Evolutionary conservation across 2,888 invertebrate genomes (phyloP).

Genomic region (Pyrgus malvae): DNA sequence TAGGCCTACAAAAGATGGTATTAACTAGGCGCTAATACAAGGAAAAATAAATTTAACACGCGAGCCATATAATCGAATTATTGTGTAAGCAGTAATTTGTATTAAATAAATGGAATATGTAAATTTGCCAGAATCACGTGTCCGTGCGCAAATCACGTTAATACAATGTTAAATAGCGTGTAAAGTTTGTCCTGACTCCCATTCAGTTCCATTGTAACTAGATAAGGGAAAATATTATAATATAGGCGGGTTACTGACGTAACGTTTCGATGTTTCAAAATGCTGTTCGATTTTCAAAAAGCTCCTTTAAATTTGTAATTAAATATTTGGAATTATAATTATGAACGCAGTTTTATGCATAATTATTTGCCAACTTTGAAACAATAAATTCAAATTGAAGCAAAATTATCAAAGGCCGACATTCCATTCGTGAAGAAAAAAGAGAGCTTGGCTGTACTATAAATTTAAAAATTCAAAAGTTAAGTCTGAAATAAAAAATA

Average conservation of each 20-base stretch:
- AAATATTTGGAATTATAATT: too few species aligned
- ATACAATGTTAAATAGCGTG: slow-evolving; percentile 77
- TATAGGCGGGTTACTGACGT: not conserved
- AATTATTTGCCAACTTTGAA: too few species aligned
- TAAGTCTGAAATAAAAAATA: too few species aligned
- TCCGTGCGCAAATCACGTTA: slow-evolving; percentile 59
- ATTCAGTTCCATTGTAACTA: slow-evolving; percentile 52
- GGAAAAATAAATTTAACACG: slow-evolving; percentile 39
- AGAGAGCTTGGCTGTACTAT: too few species aligned
- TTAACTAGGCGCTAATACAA: not conserved
- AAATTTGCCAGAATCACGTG: slow-evolving; percentile 65
- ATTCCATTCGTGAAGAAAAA: too few species aligned
- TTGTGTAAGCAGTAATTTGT: slow-evolving; percentile 49
- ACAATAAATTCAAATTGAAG: too few species aligned
- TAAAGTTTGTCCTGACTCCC: slow-evolving; percentile 53
- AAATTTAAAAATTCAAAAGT: too few species aligned
- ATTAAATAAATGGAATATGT: slow-evolving; percentile 64
- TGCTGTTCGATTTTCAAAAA: too few species aligned
- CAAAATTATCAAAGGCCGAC: too few species aligned
- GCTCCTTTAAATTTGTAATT: not conserved
- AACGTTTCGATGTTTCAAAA: not conserved
- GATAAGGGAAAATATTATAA: slow-evolving; percentile 44
- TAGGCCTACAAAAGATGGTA: not conserved
- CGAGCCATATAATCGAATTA: slow-evolving; percentile 46
- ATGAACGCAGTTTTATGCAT: too few species aligned